A percentile compares a stretch with the other conserved stretches of the same genome.
Conservation (phyloP, 92 coral and sea anemone genomes). For the Epizoanthus scotinus region DNA sequence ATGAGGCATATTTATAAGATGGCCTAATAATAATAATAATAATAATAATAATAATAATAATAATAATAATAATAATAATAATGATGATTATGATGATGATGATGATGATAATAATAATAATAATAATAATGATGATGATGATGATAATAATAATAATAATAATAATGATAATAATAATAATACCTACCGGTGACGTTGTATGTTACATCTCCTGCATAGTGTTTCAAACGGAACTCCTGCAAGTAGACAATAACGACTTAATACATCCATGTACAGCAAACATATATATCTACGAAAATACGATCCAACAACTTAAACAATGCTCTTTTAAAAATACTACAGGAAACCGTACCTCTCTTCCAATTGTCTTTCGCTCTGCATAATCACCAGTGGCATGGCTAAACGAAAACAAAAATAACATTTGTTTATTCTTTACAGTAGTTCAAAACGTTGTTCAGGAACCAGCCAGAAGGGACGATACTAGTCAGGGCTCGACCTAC, state of each 20-base stretch:
- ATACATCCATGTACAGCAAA: background rate
- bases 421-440: background rate
- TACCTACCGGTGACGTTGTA: constrained; percentile 83
- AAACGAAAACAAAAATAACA: constrained; percentile 10
- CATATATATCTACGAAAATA: background rate
- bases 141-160: too few species aligned
- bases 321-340: background rate
- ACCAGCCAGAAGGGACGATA: background rate
- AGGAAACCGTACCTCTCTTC: constrained; percentile 74
- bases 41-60: too few species aligned
- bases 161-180: too few species aligned
- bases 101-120: too few species aligned
- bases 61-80: too few species aligned
- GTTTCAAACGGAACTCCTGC: constrained; percentile 93
- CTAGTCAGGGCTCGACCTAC: too few species aligned
- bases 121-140: too few species aligned
- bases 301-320: background rate
- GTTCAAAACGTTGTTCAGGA: background rate
- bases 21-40: too few species aligned
- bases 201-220: constrained; percentile 97
- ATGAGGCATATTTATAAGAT: too few species aligned
- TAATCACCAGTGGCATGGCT: constrained; percentile 98
- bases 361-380: constrained; percentile 88
- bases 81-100: too few species aligned
- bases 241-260: background rate